Evolutionary conservation across 1,140 invertebrate genomes (phyloP), one percentile per base, ranked within the genome.

Genomic region (Cephus cinctus): DNA sequence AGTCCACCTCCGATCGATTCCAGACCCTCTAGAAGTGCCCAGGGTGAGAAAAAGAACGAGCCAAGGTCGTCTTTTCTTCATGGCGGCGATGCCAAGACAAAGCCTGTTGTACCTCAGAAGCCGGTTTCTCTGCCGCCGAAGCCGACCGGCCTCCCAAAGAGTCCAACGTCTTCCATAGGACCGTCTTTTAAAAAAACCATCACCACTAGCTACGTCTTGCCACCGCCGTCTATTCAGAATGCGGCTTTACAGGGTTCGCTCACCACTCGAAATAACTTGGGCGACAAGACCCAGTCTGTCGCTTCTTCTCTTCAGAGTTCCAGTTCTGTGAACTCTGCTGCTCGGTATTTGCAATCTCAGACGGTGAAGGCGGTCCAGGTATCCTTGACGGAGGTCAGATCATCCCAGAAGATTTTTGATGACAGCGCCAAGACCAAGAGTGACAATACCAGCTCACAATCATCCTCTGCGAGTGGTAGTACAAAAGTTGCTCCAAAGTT

Each of bases 21-120:
- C 0, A 51, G 44, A n/a, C 23, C 44, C 27, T 27, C 6, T n/a
- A 27, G 25, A 61, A 14, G 36, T 40, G 3, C 14, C 21, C 12
- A 20, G 52, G 4, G 23, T 16, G 0, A 43, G 52, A n/a, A n/a
- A n/a, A n/a, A n/a, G n/a, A 60, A 83, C 31, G 83, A 86, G 63
- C 83, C 85, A 0, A 73, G 85, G 19, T 73, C 81, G 4, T 89
- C 87, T 2, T 89, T 89, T 54, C 73, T 89, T 9, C 87, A 89
- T 48, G 82, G 81, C 9, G 73, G 62, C 72, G 65, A 59, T 77
- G 18, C 36, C 46, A 69, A 63, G 43, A 2, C 35, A 1, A 71
- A 68, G 35, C 66, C 71, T 0, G 11, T n/a, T 0, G 59, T 69
- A 3, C 71, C 72, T 4, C 62, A 64, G 25, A 73, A 73, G 20